phyloP scores from a whole-genome alignment of 2,113 vertebrate genomes.

The Raja brachyura region DNA sequence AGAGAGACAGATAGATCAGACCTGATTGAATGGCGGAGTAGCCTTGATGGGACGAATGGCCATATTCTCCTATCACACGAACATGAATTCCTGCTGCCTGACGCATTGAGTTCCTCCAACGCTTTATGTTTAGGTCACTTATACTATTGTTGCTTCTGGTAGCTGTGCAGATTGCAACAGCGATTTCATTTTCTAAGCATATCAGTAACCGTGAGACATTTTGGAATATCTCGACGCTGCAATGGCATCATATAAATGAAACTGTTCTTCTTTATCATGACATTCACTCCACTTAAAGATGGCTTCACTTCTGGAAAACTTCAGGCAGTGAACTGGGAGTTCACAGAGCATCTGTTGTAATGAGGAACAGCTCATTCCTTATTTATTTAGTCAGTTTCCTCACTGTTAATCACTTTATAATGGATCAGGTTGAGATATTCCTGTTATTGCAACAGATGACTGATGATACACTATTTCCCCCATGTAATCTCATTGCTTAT shows the following conservation, averaged over 20 bases:
- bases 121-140: background rate
- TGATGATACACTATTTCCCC: background rate
- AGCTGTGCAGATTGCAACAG: background rate
- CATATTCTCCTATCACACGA: too few species aligned
- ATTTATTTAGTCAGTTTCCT: background rate
- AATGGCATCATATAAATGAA: background rate
- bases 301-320: background rate
- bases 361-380: background rate
- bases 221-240: background rate
- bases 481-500: background rate
- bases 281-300: background rate
- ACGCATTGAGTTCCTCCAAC: background rate
- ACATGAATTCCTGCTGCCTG: too few species aligned
- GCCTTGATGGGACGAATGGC: too few species aligned
- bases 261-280: background rate
- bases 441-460: background rate
- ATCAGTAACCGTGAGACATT: too few species aligned
- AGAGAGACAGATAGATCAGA: too few species aligned
- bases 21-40: too few species aligned
- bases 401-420: background rate
- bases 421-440: background rate
- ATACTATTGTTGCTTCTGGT: background rate
- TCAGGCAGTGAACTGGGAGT: background rate
- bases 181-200: background rate
- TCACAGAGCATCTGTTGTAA: background rate